Conservation (phyloP, 2,113 vertebrate species). For the Cheirogaleus medius region DNA sequence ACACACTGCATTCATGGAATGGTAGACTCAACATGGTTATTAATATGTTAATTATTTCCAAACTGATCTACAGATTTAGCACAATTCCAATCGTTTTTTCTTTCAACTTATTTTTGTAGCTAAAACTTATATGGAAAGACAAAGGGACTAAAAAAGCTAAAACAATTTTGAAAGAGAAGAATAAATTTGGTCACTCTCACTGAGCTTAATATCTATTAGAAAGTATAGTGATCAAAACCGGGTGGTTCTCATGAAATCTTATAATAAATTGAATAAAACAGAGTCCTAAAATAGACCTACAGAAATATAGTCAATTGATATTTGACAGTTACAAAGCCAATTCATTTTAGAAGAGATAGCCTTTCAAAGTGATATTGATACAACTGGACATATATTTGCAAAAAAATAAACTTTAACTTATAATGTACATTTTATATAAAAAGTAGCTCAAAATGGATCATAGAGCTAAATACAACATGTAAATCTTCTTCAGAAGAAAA, state of each 20-base stretch:
- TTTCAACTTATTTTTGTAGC: background rate
- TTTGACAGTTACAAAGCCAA: background rate
- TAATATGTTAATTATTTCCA: background rate
- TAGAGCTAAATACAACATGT: background rate
- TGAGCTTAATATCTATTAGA: background rate
- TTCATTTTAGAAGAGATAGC: background rate
- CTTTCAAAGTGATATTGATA: background rate
- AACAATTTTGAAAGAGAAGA: background rate
- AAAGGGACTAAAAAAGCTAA: background rate
- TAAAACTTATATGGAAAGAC: background rate
- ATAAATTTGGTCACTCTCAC: background rate
- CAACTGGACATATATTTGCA: background rate
- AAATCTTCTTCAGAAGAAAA: background rate
- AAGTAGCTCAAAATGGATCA: background rate
- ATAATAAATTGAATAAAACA: background rate
- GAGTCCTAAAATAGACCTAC: background rate
- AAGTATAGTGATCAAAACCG: background rate
- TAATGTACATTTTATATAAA: background rate
- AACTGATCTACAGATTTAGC: background rate
- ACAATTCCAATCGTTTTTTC: background rate
- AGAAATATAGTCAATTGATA: background rate
- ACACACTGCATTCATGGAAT: background rate
- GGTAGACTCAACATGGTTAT: background rate
- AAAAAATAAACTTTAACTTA: constrained; percentile 4
- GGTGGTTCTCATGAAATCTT: background rate